A percentile compares a stretch with the other conserved stretches of the same genome.
Conservation (phyloP, 2,113 vertebrate genomes). For the Lamprologus sp. region DNA sequence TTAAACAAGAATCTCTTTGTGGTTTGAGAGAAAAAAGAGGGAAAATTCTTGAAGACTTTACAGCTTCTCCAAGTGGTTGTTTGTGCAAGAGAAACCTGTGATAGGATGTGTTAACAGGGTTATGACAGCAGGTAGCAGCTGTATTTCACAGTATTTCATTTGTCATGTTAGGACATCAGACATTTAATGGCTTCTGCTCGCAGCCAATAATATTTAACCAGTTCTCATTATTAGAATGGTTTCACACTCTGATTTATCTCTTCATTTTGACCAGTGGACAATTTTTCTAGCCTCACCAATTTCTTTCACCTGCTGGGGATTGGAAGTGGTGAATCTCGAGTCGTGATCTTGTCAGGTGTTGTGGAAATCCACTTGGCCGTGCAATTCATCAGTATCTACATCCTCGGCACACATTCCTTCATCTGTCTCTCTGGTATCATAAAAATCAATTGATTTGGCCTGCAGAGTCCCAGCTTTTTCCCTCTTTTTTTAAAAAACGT, state of each 20-base stretch:
- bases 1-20: not conserved
- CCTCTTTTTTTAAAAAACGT: not conserved
- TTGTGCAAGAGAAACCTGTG: slow-evolving; percentile 17
- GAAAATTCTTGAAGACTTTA: not conserved
- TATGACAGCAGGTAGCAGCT: not conserved
- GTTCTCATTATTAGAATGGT: slow-evolving; percentile 55
- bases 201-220: slow-evolving; percentile 41
- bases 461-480: not conserved
- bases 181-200: slow-evolving; percentile 45
- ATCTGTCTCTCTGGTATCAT: slow-evolving; percentile 51
- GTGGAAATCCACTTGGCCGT: slow-evolving; percentile 48
- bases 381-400: slow-evolving; percentile 57
- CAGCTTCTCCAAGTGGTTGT: slow-evolving; percentile 6
- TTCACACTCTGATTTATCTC: slow-evolving; percentile 63
- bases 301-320: slow-evolving; percentile 30
- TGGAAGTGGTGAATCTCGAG: slow-evolving; percentile 50
- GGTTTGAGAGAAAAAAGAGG: slow-evolving; percentile 3
- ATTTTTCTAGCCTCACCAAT: slow-evolving; percentile 19
- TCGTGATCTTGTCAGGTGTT: slow-evolving; percentile 56
- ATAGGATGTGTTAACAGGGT: slow-evolving; percentile 27
- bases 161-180: slow-evolving; percentile 47
- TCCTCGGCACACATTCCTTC: slow-evolving; percentile 36
- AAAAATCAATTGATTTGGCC: slow-evolving; percentile 60
- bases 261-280: slow-evolving; percentile 47
- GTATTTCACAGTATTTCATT: slow-evolving; percentile 53